These are phyloP conservation scores for Antennarius maculatus DNA, from an alignment of 2,797 vertebrate genomes.

Conservation along the genomic window DNA sequence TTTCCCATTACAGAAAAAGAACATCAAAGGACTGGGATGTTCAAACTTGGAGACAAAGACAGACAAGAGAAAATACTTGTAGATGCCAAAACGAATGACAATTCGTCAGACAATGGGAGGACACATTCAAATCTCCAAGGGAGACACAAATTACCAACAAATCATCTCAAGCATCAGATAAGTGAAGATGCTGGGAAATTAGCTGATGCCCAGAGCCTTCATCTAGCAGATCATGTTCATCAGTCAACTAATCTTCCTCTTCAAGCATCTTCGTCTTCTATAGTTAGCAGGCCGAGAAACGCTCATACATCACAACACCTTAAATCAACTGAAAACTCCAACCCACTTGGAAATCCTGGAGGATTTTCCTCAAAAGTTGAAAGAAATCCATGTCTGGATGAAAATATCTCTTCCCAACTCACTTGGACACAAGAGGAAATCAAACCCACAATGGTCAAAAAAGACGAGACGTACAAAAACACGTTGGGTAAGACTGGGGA, in stretches of 20 bases:
- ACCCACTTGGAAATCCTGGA: constrained; percentile 8
- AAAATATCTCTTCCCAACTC: constrained; percentile 4
- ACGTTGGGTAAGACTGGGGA: neutral
- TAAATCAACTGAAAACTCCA: constrained; percentile 5
- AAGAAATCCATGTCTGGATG: constrained; percentile 24
- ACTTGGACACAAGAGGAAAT: constrained; percentile 18
- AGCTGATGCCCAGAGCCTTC: constrained; percentile 10
- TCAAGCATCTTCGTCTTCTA: constrained; percentile 25
- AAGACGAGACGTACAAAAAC: constrained; percentile 29
- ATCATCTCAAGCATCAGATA: constrained; percentile 17
- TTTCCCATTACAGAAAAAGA: constrained; percentile 76
- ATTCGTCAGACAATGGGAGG: constrained; percentile 6
- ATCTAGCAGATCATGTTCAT: constrained; percentile 14
- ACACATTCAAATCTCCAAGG: constrained; percentile 25
- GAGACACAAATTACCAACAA: constrained; percentile 23
- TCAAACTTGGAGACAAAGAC: constrained; percentile 76
- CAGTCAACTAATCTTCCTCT: constrained; percentile 18
- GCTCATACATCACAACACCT: constrained; percentile 15
- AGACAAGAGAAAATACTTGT: constrained; percentile 52
- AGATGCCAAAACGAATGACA: constrained; percentile 40
- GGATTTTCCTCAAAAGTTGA: constrained; percentile 12
- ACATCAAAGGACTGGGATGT: constrained; percentile 78
- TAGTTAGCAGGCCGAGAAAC: constrained; percentile 24
- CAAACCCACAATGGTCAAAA: constrained; percentile 5
- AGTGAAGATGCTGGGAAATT: constrained; percentile 15